phyloP scores from a whole-genome alignment of 1,140 invertebrate genomes.

The Orchestia grillus region DNA sequence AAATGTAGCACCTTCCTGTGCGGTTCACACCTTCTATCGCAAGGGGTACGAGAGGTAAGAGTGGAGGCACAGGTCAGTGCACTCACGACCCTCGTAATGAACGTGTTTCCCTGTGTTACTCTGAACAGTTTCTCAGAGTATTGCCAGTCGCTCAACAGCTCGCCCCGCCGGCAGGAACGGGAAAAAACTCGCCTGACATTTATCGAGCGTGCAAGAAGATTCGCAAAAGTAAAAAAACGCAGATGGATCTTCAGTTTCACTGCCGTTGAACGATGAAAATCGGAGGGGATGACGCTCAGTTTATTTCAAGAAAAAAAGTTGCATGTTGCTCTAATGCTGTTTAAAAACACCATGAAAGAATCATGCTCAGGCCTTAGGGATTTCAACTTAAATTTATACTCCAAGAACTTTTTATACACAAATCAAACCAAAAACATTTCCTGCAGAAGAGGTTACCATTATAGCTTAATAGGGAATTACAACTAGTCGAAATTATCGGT shows the following conservation, averaged over 20 bases:
- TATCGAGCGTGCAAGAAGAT: neutral
- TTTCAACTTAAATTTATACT: too few species aligned
- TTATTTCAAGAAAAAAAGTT: neutral
- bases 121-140: neutral
- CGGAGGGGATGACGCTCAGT: neutral
- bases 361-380: too few species aligned
- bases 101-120: neutral
- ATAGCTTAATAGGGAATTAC: neutral
- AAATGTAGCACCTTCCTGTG: neutral
- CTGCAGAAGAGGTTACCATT: neutral
- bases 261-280: neutral
- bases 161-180: neutral
- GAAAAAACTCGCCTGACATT: neutral
- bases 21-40: neutral
- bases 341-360: too few species aligned
- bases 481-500: neutral
- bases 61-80: neutral
- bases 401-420: too few species aligned
- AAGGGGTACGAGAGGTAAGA: neutral
- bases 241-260: neutral
- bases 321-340: too few species aligned
- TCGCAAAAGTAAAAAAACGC: neutral
- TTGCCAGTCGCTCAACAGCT: neutral
- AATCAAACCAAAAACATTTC: neutral
- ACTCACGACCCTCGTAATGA: neutral